These are phyloP conservation scores for Galerucella pusilla DNA, from an alignment of 2,888 invertebrate species.

Conservation along the genomic window DNA sequence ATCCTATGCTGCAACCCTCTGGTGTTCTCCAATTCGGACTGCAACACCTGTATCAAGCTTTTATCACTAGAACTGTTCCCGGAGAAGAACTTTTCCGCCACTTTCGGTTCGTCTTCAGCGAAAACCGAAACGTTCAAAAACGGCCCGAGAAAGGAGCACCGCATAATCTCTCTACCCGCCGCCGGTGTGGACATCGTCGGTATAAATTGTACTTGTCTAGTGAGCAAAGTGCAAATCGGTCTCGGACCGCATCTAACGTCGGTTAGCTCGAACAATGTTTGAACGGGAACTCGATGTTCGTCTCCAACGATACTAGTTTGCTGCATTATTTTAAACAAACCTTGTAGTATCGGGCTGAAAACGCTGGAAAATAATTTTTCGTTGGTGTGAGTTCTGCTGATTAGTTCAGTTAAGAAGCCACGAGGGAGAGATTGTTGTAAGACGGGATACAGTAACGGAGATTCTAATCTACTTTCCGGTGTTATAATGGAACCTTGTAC, in stretches of 20 bases:
- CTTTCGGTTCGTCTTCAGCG: slow-evolving; percentile 89
- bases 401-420: slow-evolving; percentile 76
- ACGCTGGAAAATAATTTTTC: slow-evolving; percentile 71
- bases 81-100: slow-evolving; percentile 63
- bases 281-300: slow-evolving; percentile 71
- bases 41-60: slow-evolving; percentile 76
- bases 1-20: slow-evolving; percentile 82
- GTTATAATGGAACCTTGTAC: slow-evolving; percentile 65
- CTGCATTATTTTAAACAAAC: slow-evolving; percentile 76
- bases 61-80: slow-evolving; percentile 72
- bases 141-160: slow-evolving; percentile 88
- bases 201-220: slow-evolving; percentile 76
- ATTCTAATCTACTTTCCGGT: slow-evolving; percentile 66
- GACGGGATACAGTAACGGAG: slow-evolving; percentile 76
- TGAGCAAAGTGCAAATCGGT: slow-evolving; percentile 75
- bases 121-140: slow-evolving; percentile 93
- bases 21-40: slow-evolving; percentile 83
- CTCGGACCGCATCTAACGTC: slow-evolving; percentile 81
- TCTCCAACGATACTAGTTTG: slow-evolving; percentile 77
- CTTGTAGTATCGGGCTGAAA: slow-evolving; percentile 76
- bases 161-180: slow-evolving; percentile 86
- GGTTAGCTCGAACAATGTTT: slow-evolving; percentile 78
- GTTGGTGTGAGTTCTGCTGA: slow-evolving; percentile 67
- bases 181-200: slow-evolving; percentile 80
- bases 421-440: slow-evolving; percentile 78